Evolutionary conservation across 2,797 vertebrate species (phyloP).

Genomic region (Botia kubotai): DNA sequence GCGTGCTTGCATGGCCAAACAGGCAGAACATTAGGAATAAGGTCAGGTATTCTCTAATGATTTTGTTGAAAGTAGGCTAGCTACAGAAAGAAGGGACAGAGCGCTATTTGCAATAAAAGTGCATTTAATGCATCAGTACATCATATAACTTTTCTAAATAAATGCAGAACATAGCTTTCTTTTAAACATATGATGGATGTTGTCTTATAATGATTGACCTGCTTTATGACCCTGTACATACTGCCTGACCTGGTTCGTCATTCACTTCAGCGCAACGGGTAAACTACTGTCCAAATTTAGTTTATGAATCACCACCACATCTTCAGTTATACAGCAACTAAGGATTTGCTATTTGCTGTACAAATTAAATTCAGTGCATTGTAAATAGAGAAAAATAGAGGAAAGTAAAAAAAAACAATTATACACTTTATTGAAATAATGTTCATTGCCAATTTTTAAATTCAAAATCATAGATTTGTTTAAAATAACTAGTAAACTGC

Average conservation of each 20-base stretch:
- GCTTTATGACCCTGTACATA: conserved; percentile 27
- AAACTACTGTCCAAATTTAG: not conserved
- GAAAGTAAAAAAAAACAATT: too few relatives aligned
- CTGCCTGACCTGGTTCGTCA: conserved; percentile 29
- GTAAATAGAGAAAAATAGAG: too few relatives aligned
- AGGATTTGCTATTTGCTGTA: not conserved
- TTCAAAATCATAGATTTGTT: too few relatives aligned
- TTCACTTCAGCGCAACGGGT: not conserved
- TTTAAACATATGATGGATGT: not conserved
- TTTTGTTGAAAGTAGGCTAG: conserved; percentile 60
- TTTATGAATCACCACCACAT: not conserved
- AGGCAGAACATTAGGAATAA: conserved; percentile 52
- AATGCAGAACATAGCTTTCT: conserved; percentile 1
- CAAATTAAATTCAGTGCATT: not conserved
- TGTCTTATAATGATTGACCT: conserved; percentile 48
- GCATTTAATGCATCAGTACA: not conserved
- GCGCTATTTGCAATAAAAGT: conserved; percentile 11
- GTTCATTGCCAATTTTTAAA: too few relatives aligned
- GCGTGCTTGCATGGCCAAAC: conserved; percentile 18
- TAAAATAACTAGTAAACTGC: too few relatives aligned
- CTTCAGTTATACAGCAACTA: not conserved
- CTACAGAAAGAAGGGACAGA: conserved; percentile 12
- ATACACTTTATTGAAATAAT: too few relatives aligned
- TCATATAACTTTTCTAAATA: not conserved
- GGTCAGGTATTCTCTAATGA: conserved; percentile 60